phyloP scores from a whole-genome alignment of 35 echinoderm and acorn worm species.

The Stichopus chloronotus region DNA sequence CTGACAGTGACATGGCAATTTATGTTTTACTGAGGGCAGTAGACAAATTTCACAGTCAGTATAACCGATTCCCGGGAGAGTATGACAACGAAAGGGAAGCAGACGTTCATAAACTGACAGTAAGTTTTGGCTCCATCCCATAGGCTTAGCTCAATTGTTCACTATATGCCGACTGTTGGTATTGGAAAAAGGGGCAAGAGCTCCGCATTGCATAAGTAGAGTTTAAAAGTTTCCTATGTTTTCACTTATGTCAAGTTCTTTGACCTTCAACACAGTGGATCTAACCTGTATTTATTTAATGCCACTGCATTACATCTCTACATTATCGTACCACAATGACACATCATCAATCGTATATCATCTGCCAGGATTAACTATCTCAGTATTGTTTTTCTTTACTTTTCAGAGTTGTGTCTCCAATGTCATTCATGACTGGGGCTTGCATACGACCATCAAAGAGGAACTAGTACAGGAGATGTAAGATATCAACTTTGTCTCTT shows the following conservation, averaged over 20 bases:
- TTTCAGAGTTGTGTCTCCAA: slow-evolving; percentile 82
- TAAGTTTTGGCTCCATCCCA: slow-evolving; percentile 7
- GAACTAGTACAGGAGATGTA: slow-evolving; percentile 96
- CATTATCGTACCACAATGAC: no score
- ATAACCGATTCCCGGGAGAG: slow-evolving; percentile 85
- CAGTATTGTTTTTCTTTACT: background rate
- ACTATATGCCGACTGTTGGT: no score
- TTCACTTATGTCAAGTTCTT: no score
- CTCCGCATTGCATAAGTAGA: no score
- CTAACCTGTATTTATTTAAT: no score
- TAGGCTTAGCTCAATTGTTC: no score
- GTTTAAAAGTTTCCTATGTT: no score
- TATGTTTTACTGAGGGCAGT: slow-evolving; percentile 87
- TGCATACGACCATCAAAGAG: slow-evolving; percentile 80
- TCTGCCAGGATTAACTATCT: no score
- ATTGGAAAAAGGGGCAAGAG: no score
- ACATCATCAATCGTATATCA: no score
- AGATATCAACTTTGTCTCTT: slow-evolving; percentile 14
- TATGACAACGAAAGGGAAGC: slow-evolving; percentile 88
- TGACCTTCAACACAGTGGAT: no score
- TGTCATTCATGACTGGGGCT: slow-evolving; percentile 84
- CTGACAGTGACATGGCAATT: slow-evolving; percentile 87
- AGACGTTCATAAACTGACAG: slow-evolving; percentile 84
- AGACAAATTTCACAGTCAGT: slow-evolving; percentile 93
- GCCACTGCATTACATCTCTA: no score